A percentile compares a stretch with the other conserved stretches of the same genome.
Evolutionary conservation across 1,140 invertebrate genomes (phyloP).

Genomic region (Carcinoscorpius rotundicauda): DNA sequence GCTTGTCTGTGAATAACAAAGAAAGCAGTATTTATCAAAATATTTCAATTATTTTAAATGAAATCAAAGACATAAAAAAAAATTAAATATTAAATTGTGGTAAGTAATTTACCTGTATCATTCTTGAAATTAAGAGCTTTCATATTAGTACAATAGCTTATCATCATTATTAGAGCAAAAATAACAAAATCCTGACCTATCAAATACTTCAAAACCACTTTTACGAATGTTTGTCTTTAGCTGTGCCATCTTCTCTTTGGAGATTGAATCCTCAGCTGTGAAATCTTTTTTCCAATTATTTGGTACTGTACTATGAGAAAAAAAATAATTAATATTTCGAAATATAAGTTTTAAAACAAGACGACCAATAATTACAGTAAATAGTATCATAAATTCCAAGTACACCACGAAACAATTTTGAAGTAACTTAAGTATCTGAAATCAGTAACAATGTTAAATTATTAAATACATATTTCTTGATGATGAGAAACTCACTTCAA

Average conservation of each 20-base stretch:
- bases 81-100: no score
- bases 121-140: no score
- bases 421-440: not conserved
- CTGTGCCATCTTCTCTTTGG: slow-evolving; percentile 25
- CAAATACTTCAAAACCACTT: slow-evolving; percentile 32
- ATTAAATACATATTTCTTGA: no score
- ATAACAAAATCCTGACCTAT: slow-evolving; percentile 23
- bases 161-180: no score
- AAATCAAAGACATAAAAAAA: no score
- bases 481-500: no score
- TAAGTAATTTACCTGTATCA: no score
- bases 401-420: slow-evolving; percentile 1
- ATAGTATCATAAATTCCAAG: not conserved
- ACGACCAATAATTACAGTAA: not conserved
- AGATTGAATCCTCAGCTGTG: slow-evolving; percentile 24
- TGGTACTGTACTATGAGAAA: slow-evolving; percentile 30
- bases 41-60: no score
- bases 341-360: slow-evolving; percentile 10
- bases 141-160: no score
- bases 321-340: slow-evolving; percentile 22
- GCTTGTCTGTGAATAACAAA: no score
- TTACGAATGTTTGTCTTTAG: slow-evolving; percentile 30
- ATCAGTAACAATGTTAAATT: no score
- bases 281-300: slow-evolving; percentile 28
- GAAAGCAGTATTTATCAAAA: no score